Conservation (phyloP, 2,888 invertebrate species). For the Scaptodrosophila latifasciaeformis region DNA sequence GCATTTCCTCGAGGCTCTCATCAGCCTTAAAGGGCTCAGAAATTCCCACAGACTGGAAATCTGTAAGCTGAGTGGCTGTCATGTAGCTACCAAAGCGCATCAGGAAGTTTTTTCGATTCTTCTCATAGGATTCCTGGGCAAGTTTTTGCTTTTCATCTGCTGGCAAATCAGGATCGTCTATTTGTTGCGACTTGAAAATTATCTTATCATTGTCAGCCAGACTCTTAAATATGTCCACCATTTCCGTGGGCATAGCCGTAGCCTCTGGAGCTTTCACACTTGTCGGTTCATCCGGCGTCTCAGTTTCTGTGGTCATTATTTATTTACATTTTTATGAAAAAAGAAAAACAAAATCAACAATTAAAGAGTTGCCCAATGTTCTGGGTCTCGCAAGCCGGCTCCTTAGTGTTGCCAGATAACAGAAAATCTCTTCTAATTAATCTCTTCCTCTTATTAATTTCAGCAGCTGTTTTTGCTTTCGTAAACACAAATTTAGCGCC, state of each 20-base stretch:
- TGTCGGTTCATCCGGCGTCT: too few species aligned
- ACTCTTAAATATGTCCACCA: conserved; percentile 61
- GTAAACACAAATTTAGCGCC: too few species aligned
- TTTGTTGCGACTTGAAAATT: conserved; percentile 88
- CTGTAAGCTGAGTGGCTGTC: conserved; percentile 80
- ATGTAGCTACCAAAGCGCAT: conserved; percentile 85
- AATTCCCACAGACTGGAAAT: conserved; percentile 78
- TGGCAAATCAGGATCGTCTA: conserved; percentile 84
- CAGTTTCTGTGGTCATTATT: conserved; percentile 16
- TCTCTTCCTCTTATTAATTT: too few species aligned
- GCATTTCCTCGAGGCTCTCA: conserved; percentile 77
- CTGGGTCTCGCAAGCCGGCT: too few species aligned
- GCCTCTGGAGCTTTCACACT: too few species aligned
- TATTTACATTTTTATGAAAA: neutral
- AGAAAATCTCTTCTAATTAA: too few species aligned
- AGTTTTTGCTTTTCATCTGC: conserved; percentile 82
- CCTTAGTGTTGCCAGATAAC: too few species aligned
- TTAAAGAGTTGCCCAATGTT: too few species aligned
- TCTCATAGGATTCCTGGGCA: conserved; percentile 79
- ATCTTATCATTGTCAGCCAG: conserved; percentile 63
- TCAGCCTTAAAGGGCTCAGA: conserved; percentile 42
- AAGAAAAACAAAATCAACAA: too few species aligned
- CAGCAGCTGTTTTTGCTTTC: too few species aligned
- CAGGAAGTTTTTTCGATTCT: conserved; percentile 83
- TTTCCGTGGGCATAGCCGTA: conserved; percentile 37